Conservation (phyloP, 2,888 invertebrate genomes). For the Endotricha flammealis region DNA sequence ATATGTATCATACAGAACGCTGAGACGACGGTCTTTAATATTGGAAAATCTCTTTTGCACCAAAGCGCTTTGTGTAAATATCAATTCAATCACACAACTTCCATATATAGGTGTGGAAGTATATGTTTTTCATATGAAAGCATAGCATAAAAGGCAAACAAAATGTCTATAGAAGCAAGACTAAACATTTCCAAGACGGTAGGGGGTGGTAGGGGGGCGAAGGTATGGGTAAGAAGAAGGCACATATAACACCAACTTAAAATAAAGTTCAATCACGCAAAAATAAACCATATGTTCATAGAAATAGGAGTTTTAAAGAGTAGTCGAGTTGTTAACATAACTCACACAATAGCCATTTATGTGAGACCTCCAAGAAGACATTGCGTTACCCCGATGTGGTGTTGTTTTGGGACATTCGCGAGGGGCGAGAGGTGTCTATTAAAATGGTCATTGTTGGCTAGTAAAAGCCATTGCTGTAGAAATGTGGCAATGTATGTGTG, state of each 20-base stretch:
- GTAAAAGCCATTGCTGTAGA: no score
- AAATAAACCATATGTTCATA: constrained; percentile 1
- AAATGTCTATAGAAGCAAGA: constrained; percentile 63
- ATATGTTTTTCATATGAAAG: constrained; percentile 47
- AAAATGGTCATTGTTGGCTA: no score
- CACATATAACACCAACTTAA: constrained; percentile 2
- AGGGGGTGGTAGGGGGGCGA: constrained; percentile 6
- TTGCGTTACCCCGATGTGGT: background rate
- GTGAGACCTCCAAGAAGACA: constrained; percentile 6
- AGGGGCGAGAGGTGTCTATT: constrained; percentile 1
- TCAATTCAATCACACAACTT: constrained; percentile 9
- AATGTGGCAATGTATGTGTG: no score
- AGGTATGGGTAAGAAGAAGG: background rate
- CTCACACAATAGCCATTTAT: constrained; percentile 9
- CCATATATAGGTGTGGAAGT: background rate
- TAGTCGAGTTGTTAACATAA: background rate
- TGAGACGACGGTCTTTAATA: no score
- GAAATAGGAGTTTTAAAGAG: background rate
- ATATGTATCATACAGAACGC: no score
- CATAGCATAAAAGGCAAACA: constrained; percentile 63
- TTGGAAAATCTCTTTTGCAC: constrained; percentile 3
- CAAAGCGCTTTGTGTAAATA: constrained; percentile 7
- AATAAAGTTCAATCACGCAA: background rate
- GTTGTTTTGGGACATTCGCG: background rate
- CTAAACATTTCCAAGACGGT: constrained; percentile 31